Evolutionary conservation across 2,888 invertebrate genomes (phyloP).

Genomic region (Papilio elwesi): DNA sequence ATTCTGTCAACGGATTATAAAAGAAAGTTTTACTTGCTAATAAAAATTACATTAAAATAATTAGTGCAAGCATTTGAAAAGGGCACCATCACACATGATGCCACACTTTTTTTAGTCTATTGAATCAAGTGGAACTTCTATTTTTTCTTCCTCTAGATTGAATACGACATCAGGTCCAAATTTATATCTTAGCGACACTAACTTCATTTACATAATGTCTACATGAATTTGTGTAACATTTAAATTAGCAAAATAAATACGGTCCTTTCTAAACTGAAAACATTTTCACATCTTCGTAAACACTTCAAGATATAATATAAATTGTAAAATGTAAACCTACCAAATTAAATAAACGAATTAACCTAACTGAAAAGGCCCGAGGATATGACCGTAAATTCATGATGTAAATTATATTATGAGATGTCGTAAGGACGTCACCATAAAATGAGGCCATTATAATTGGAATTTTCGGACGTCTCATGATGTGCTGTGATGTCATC

Average conservation of each 20-base stretch:
- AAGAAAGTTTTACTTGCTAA: neutral
- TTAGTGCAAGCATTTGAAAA: no score
- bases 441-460: slow-evolving; percentile 47
- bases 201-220: no score
- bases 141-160: no score
- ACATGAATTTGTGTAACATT: neutral
- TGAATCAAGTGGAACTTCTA: no score
- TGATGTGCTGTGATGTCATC: slow-evolving; percentile 43
- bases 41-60: no score
- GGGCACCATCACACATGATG: no score
- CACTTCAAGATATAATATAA: slow-evolving; percentile 7
- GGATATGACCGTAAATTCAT: slow-evolving; percentile 39
- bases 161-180: no score
- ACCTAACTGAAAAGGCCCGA: slow-evolving; percentile 16
- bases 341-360: slow-evolving; percentile 30
- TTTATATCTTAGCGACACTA: no score
- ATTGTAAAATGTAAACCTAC: slow-evolving; percentile 30
- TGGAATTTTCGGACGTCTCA: slow-evolving; percentile 42
- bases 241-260: slow-evolving; percentile 10
- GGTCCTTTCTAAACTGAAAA: slow-evolving; percentile 7
- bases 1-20: neutral
- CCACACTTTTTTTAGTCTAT: no score
- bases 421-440: slow-evolving; percentile 44
- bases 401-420: slow-evolving; percentile 41
- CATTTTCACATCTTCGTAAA: slow-evolving; percentile 10